Percentiles rank a stretch among this genome's conserved stretches.
Conservation (phyloP, 35 echinoderm and acorn worm species). For the Nesometra sesokonis region DNA sequence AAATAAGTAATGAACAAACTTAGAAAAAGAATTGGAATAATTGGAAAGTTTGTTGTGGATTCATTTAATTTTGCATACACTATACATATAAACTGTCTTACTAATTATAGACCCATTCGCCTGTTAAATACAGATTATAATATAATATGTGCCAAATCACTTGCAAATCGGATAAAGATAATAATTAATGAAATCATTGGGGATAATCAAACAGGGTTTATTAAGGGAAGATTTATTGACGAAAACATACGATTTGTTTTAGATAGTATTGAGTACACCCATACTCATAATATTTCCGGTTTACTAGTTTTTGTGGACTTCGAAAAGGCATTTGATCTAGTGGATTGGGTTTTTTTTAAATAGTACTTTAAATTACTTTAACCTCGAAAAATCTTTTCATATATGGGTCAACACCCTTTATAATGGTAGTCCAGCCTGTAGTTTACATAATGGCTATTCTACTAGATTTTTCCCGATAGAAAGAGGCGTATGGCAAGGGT, state of each 20-base stretch:
- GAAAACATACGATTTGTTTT: conserved; percentile 13
- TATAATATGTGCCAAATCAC: too few species aligned
- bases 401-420: conserved; percentile 7
- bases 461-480: conserved; percentile 12
- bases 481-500: too few species aligned
- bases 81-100: background rate
- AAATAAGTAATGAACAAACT: too few species aligned
- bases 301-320: conserved; percentile 6
- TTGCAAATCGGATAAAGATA: too few species aligned
- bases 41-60: conserved; percentile 18
- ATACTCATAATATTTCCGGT: background rate
- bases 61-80: conserved; percentile 10
- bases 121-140: conserved; percentile 7
- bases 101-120: too few species aligned
- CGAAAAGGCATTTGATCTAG: conserved; percentile 15
- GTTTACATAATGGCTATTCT: background rate
- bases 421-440: background rate
- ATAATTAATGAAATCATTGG: background rate
- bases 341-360: conserved; percentile 18
- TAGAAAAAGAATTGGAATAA: too few species aligned
- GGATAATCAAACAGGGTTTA: background rate
- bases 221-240: conserved; percentile 5
- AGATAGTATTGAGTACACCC: conserved; percentile 1
- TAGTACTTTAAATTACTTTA: background rate
- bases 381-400: background rate